phyloP scores from a whole-genome alignment of 2,888 invertebrate genomes.

The Caenorhabditis sinica region DNA sequence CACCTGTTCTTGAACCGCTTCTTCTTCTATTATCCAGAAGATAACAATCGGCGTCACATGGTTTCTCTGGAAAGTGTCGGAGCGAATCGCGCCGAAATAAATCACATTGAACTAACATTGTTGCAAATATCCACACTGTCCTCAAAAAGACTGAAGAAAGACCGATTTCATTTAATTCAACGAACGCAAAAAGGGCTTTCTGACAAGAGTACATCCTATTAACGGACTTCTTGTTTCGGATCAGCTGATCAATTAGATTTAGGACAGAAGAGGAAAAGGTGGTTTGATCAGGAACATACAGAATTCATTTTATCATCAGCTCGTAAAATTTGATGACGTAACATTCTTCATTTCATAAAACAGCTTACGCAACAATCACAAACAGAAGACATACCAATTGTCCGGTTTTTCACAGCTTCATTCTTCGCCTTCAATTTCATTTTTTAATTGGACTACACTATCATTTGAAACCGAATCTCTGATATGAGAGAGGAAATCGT shows the following conservation, averaged over 20 bases:
- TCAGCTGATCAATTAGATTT: conserved; percentile 41
- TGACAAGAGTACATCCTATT: conserved; percentile 40
- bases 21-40: conserved; percentile 20
- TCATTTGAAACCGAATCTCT: conserved; percentile 32
- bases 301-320: conserved; percentile 20
- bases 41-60: conserved; percentile 55
- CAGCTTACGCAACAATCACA: conserved; percentile 51
- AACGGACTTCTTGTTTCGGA: conserved; percentile 26
- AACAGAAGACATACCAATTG: conserved; percentile 28
- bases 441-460: conserved; percentile 23
- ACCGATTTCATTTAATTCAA: conserved; percentile 20
- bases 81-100: conserved; percentile 53
- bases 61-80: conserved; percentile 41
- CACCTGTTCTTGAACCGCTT: conserved; percentile 56
- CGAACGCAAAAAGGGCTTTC: neutral
- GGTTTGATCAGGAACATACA: conserved; percentile 17
- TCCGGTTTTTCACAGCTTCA: conserved; percentile 32
- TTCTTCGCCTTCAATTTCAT: neutral
- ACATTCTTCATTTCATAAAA: conserved; percentile 19
- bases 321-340: conserved; percentile 44
- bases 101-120: conserved; percentile 63
- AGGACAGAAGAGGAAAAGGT: neutral
- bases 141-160: neutral
- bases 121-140: conserved; percentile 44
- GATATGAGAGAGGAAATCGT: conserved; percentile 12